phyloP scores from a whole-genome alignment of 2,888 invertebrate genomes.

The Machimus rusticus region DNA sequence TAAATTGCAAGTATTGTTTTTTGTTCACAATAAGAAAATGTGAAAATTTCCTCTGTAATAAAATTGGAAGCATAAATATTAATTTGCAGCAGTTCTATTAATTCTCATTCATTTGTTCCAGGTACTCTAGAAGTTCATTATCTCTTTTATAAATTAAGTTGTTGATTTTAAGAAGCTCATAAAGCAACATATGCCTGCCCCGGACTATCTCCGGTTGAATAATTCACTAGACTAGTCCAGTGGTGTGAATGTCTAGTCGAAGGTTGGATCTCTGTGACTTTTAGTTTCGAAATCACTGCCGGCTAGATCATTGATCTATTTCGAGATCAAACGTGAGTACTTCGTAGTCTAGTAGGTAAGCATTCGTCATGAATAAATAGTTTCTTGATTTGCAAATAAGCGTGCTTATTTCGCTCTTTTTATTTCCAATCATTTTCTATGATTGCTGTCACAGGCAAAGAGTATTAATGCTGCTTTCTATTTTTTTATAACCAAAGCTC shows the following conservation, averaged over 20 bases:
- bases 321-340: neutral
- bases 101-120: neutral
- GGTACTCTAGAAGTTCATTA: neutral
- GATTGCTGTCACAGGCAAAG: neutral
- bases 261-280: neutral
- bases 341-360: neutral
- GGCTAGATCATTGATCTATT: neutral
- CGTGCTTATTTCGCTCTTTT: neutral
- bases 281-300: neutral
- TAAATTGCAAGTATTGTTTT: neutral
- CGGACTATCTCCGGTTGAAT: neutral
- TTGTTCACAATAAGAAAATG: no score
- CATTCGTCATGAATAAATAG: neutral
- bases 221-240: neutral
- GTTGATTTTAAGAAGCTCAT: neutral
- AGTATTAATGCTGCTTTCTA: neutral
- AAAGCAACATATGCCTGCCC: neutral
- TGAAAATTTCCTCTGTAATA: no score
- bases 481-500: neutral
- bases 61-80: no score
- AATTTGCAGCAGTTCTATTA: neutral
- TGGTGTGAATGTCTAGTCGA: neutral
- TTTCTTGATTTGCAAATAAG: neutral
- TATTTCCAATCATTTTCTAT: neutral
- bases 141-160: neutral